Percentiles rank a stretch among this genome's conserved stretches.
Conservation (phyloP, 2,888 invertebrate species). For the Melipona bicolor region DNA sequence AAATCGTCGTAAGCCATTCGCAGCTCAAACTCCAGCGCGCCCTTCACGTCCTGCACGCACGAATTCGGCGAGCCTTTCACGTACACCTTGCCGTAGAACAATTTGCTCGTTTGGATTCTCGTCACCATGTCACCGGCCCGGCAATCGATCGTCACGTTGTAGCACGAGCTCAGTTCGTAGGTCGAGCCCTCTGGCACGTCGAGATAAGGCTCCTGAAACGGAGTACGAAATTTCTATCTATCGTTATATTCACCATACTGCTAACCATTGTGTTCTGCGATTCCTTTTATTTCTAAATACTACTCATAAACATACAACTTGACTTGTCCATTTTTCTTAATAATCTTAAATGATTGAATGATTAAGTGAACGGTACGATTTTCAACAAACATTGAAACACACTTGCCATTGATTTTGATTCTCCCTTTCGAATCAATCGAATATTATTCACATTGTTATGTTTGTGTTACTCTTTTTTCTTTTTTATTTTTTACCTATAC, state of each 20-base stretch:
- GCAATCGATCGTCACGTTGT: constrained; percentile 97
- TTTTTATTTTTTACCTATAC: too few relatives aligned
- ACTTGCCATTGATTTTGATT: too few relatives aligned
- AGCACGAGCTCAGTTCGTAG: constrained; percentile 96
- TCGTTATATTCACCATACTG: not conserved
- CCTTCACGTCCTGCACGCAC: constrained; percentile 95
- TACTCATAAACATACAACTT: too few relatives aligned
- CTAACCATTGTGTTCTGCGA: too few relatives aligned
- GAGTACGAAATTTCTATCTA: not conserved
- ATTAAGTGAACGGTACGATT: too few relatives aligned
- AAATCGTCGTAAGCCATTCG: constrained; percentile 96
- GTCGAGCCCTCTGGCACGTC: constrained; percentile 96
- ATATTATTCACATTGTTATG: too few relatives aligned
- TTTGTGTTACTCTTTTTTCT: too few relatives aligned
- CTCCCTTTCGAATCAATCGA: too few relatives aligned
- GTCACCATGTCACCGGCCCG: constrained; percentile 97
- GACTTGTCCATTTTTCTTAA: too few relatives aligned
- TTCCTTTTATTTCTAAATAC: too few relatives aligned
- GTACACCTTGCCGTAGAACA: constrained; percentile 97
- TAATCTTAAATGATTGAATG: too few relatives aligned
- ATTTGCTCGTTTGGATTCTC: constrained; percentile 94
- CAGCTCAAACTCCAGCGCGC: constrained; percentile 95
- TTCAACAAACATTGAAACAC: too few relatives aligned
- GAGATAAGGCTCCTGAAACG: constrained; percentile 91
- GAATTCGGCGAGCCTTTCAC: constrained; percentile 97